Evolutionary conservation across 2,888 invertebrate genomes (phyloP), one percentile per base, ranked within the genome.

Genomic region (Gibbula magus): DNA sequence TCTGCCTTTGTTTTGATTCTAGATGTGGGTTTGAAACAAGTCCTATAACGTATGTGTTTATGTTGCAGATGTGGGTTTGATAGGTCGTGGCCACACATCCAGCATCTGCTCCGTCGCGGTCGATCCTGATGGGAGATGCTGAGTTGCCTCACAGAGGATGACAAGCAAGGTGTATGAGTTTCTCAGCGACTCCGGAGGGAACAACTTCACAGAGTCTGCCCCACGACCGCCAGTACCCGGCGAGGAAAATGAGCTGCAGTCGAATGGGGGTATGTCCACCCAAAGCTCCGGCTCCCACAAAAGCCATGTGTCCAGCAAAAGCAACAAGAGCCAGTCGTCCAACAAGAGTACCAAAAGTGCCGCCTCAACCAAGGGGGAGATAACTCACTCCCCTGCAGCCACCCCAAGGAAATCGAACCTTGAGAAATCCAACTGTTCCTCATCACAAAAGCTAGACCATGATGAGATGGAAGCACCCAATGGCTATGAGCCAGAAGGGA

Each of bases 401-500:
- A 91, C 91, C 25, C 91, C 92, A n/a, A 85, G 92, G 18, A 89
- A 89, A 76, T 91, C 91, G 35, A 91, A 90, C 79, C 88, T 91
- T 84, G 90, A 91, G 80, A 86, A 87, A 79, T 84, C 85, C 54
- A 76, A 81, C 29, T 77, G 79, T 22, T 82, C 80, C 39, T 74
- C 74, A 20, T 75, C 73, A n/a, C 67, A 66, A 39, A 80, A 81
- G n/a, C 61, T 82, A 52, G 84, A 86, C 80, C 86, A 87, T 79
- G 90, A 89, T 76, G 91, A 89, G 56, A 83, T 86, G 85, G 88
- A 88, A 78, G 92, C 94, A 80, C 94, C 94, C 79, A 91, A 94
- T 88, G 94, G 94, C 79, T 94, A 94, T 89, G 94, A 94, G 88
- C 94, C 94, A 79, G 94, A 94, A 91, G 95, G 94, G 85, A 93